phyloP scores from a whole-genome alignment of 2,113 vertebrate genomes.

The Rhinoptilus africanus region DNA sequence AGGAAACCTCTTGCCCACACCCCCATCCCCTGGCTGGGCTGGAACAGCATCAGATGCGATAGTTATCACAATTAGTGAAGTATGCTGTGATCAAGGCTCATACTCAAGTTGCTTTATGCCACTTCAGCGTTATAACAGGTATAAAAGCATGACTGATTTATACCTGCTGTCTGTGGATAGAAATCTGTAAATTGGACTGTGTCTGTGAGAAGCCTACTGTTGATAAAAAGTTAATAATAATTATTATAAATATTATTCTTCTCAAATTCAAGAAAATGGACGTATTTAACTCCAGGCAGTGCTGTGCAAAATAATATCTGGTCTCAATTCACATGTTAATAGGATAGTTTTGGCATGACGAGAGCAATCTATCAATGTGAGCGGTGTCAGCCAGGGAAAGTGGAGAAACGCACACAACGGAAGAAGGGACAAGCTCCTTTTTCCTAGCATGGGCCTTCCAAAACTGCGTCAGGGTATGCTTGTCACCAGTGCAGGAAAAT shows the following conservation, averaged over 20 bases:
- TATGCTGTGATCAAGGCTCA: not conserved
- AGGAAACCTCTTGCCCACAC: not conserved
- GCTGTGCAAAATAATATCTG: not conserved
- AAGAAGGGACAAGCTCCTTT: fast-evolving
- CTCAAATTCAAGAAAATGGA: not conserved
- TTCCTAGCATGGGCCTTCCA: not conserved
- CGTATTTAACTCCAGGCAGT: not conserved
- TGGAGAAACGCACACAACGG: fast-evolving
- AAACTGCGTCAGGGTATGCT: too few species aligned
- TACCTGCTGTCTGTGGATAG: not conserved
- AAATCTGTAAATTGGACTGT: not conserved
- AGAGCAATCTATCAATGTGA: not conserved
- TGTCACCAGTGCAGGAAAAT: not conserved
- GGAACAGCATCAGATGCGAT: not conserved
- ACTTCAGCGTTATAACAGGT: not conserved
- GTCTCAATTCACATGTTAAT: not conserved
- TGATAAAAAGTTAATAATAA: not conserved
- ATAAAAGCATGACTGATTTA: not conserved
- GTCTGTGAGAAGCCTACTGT: not conserved
- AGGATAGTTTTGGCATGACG: not conserved
- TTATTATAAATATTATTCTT: not conserved
- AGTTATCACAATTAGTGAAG: not conserved
- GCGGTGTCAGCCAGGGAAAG: not conserved
- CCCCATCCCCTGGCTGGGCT: not conserved
- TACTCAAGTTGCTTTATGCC: not conserved